A percentile compares a stretch with the other conserved stretches of the same genome.
Conservation (phyloP, 2,113 vertebrate genomes). For the Nibea coibor region DNA sequence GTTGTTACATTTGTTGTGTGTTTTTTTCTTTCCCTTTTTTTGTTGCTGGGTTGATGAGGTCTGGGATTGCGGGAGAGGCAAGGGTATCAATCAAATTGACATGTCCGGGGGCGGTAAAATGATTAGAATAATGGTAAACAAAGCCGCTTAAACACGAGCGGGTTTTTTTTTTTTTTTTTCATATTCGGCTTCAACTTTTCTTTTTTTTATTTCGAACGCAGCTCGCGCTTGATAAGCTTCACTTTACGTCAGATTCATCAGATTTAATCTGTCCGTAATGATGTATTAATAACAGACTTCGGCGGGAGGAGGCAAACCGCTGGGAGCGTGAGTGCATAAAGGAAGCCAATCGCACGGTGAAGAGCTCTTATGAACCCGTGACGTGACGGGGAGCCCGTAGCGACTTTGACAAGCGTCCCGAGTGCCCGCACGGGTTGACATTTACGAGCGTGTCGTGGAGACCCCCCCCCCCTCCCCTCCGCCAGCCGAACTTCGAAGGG, state of each 20-base stretch:
- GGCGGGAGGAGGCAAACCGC: constrained; percentile 27
- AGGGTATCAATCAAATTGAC: constrained; percentile 77
- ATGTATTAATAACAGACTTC: constrained; percentile 67
- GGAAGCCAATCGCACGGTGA: constrained; percentile 37
- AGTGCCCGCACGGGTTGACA: constrained; percentile 65
- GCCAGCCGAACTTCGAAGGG: constrained; percentile 37
- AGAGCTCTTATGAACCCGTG: constrained; percentile 50
- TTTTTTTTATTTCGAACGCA: constrained; percentile 27
- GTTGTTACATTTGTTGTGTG: constrained; percentile 61
- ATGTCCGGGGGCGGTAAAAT: constrained; percentile 66
- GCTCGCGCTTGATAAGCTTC: constrained; percentile 44
- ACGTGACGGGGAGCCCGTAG: constrained; percentile 33
- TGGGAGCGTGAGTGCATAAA: constrained; percentile 55
- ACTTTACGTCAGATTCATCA: constrained; percentile 55
- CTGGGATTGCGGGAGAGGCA: constrained; percentile 70
- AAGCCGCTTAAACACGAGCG: constrained; percentile 51
- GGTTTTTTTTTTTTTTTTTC: constrained; percentile 4
- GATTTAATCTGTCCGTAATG: constrained; percentile 61
- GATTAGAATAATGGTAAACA: constrained; percentile 79
- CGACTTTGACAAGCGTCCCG: constrained; percentile 55
- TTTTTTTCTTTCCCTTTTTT: not conserved
- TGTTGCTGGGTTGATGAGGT: constrained; percentile 67
- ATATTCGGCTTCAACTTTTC: constrained; percentile 41
- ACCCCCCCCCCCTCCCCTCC: constrained; percentile 2
- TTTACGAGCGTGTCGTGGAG: constrained; percentile 63